Evolutionary conservation across 2,888 invertebrate genomes (phyloP), one percentile per base, ranked within the genome.

Genomic region (Sialis fuliginosa): DNA sequence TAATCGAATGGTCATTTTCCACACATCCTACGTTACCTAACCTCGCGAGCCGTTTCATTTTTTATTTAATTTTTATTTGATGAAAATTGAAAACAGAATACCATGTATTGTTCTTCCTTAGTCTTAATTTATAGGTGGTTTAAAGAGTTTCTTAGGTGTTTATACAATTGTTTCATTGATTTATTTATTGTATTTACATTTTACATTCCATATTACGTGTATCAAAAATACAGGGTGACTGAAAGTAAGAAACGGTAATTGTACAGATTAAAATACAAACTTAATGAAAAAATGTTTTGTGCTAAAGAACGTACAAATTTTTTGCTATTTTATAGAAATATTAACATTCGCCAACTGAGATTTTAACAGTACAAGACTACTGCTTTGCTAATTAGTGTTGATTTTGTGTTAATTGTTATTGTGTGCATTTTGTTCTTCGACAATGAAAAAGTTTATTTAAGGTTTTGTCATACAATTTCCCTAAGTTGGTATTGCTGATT

Each of bases 21-120:
- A 35, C 35, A 10, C 9, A 9, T 35, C 35, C 35, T n/a, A n/a
- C 10, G 10, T 35, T 35, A 35, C 9, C 35, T 10, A 9, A n/a
- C 10, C 9, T n/a, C 35, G 10, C 35, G 9, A 22, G 22, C 13
- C n/a, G 30, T 22, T 30, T 22, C 41, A 30, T 41, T 41, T 41
- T 22, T 30, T 41, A 41, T n/a, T 30, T 41, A 41, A 41, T 39
- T 12, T 39, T 22, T 41, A 30, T 12, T n/a, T 12, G 30, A 40
- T 10, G 32, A 43, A 43, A 34, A 43, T 31, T 43, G n/a, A 43
- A 32, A 43, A 30, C 6, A 52, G 54, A 56, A 59, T 57, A 60
- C 57, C 57, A 57, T 60, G 58, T 58, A 60, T 58, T 59, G 62
- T 60, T 61, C 60, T 61, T 61, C 60, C 61, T 55, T 58, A 57